phyloP scores from a whole-genome alignment of 2,113 vertebrate species.

The Colistium nudipinnis region DNA sequence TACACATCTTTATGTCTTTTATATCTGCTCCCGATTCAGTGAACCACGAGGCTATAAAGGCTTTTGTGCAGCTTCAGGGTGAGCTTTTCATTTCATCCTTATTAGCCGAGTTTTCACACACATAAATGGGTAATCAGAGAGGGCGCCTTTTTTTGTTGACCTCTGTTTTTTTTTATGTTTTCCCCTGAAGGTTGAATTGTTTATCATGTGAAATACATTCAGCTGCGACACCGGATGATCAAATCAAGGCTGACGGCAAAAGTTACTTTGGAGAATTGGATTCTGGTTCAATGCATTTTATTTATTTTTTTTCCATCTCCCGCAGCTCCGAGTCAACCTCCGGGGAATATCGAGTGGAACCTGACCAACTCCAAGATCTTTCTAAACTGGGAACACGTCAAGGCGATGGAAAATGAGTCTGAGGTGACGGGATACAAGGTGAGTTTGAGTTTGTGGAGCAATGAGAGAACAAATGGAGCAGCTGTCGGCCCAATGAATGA shows the following conservation, averaged over 20 bases:
- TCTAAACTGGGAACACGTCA: conserved; percentile 92
- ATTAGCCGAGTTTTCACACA: conserved; percentile 26
- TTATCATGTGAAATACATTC: background rate
- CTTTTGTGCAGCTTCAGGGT: conserved; percentile 5
- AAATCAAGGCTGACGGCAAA: conserved; percentile 3
- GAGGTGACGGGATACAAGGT: conserved; percentile 93
- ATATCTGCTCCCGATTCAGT: background rate
- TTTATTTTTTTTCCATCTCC: conserved; percentile 55
- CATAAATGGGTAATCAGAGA: conserved; percentile 20
- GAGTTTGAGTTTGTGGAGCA: conserved; percentile 69
- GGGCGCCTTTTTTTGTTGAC: conserved; percentile 2
- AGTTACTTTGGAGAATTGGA: conserved; percentile 5
- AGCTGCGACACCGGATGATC: background rate
- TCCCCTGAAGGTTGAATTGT: background rate
- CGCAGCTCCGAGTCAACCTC: conserved; percentile 89
- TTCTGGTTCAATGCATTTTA: background rate
- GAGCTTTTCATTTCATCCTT: conserved; percentile 32
- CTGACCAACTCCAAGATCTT: conserved; percentile 90
- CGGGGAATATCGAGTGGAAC: conserved; percentile 88
- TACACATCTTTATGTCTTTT: no score
- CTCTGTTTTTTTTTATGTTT: conserved; percentile 14
- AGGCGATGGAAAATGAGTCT: conserved; percentile 92
- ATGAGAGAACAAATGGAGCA: conserved; percentile 60
- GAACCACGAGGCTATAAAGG: background rate
- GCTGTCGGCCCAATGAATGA: conserved; percentile 67